Percentiles rank a stretch among this genome's conserved stretches.
Evolutionary conservation across 1,140 invertebrate species (phyloP).

Genomic region (Drosophila watanabei): DNA sequence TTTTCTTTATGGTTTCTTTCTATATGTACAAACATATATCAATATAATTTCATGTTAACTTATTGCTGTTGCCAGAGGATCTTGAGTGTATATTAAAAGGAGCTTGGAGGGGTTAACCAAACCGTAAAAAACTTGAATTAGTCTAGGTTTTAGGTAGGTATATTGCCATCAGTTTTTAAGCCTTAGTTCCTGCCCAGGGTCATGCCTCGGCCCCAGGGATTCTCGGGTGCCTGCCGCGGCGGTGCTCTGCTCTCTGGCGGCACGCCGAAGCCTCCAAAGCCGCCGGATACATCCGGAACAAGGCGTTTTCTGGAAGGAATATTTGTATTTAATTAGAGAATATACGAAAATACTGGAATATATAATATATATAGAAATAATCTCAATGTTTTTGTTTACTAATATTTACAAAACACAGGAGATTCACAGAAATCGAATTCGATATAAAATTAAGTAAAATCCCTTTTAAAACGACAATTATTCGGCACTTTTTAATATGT

Average conservation of each 20-base stretch:
- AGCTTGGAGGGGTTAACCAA: conserved; percentile 37
- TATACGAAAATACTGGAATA: background rate
- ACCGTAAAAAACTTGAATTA: conserved; percentile 44
- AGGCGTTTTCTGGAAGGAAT: conserved; percentile 87
- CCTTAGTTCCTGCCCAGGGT: conserved; percentile 87
- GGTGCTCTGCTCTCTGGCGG: conserved; percentile 87
- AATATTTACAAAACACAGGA: background rate
- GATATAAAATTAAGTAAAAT: background rate
- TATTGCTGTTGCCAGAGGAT: conserved; percentile 53
- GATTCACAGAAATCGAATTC: background rate
- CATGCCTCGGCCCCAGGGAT: conserved; percentile 91
- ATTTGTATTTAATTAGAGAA: background rate
- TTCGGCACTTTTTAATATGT: too few relatives aligned
- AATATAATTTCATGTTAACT: conserved; percentile 52
- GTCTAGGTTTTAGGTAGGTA: conserved; percentile 26
- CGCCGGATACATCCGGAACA: conserved; percentile 89
- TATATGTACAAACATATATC: conserved; percentile 50
- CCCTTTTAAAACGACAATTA: too few relatives aligned
- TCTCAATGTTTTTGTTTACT: background rate
- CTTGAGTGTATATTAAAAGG: conserved; percentile 23
- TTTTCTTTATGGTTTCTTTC: conserved; percentile 7
- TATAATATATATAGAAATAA: too few relatives aligned
- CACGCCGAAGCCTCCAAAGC: conserved; percentile 89
- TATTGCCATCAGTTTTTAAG: background rate
- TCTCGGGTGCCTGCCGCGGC: conserved; percentile 85